Evolutionary conservation across 2,888 invertebrate species (phyloP), one percentile per base, ranked within the genome.

Genomic region (Tetramorium bicarinatum): DNA sequence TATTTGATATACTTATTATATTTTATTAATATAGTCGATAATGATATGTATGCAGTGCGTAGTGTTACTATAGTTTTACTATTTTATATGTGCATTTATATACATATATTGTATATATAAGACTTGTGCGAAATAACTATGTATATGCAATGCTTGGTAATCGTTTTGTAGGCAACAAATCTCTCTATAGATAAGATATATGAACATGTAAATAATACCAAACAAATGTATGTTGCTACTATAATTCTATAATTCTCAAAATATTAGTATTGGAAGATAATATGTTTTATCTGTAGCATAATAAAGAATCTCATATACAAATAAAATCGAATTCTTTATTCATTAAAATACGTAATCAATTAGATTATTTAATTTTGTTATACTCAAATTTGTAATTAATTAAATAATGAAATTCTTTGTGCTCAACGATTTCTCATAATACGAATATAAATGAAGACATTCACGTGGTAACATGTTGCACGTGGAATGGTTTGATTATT

Each of bases 351-450:
- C 18, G 25, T 29, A 77, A 54, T 69, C 21, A 56, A 44, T 29
- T 25, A 7, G 47, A 34, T 61, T 1, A 64, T 6, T 25, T 18
- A 41, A 61, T 61, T 34, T 61, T 59, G 13, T 34, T 25, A 61
- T 9, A 61, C 8, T 44, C 56, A 56, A 21, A 38, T 69, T 47
- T 56, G 6, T 21, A 21, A 69, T 59, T 38, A 2, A 56, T 41
- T 47, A 21, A 79, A 15, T 77, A 56, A 69, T 56, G 2, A 59
- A 34, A 21, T 59, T 18, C 21, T 79, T 47, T 79, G 44, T 79
- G 44, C 11, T 44, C 11, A 54, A 44, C 56, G 2, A 67, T 79
- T 18, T 34, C 1, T 34, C 34, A n/a, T 47, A 77, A 77, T 59
- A 21, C 56, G 4, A 11, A 29, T 21, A 79, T 34, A 79, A 79